Conservation (phyloP, 2,888 invertebrate species). For the Cephonodes hylas region DNA sequence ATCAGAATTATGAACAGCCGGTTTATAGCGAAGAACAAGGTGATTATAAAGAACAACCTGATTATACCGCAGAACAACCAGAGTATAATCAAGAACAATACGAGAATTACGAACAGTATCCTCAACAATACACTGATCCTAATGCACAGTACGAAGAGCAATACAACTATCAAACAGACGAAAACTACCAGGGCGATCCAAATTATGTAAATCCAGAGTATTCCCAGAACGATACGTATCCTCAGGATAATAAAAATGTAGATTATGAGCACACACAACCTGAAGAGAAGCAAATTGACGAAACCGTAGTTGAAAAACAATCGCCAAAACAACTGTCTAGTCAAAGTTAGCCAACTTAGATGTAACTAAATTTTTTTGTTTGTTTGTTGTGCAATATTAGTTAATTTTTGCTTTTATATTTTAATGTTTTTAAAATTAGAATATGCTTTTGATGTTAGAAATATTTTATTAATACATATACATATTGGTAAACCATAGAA, state of each 20-base stretch:
- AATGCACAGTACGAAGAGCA: slow-evolving; percentile 54
- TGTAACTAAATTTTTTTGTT: slow-evolving; percentile 35
- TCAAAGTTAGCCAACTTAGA: slow-evolving; percentile 62
- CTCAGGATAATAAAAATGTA: slow-evolving; percentile 17
- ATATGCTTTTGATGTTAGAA: slow-evolving; percentile 13
- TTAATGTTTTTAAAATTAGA: slow-evolving; percentile 5
- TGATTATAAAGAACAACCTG: slow-evolving; percentile 43
- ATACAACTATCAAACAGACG: slow-evolving; percentile 54
- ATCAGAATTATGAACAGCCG: slow-evolving; percentile 35
- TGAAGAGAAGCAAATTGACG: slow-evolving; percentile 22
- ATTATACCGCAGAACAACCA: slow-evolving; percentile 51
- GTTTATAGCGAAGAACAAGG: slow-evolving; percentile 50
- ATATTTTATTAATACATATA: not conserved
- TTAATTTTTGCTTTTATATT: slow-evolving; percentile 4
- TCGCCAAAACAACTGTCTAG: slow-evolving; percentile 48
- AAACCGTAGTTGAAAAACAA: slow-evolving; percentile 38
- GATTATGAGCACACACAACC: slow-evolving; percentile 27
- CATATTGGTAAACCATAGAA: not conserved
- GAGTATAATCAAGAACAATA: slow-evolving; percentile 54
- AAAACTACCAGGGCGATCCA: slow-evolving; percentile 50
- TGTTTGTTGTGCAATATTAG: slow-evolving; percentile 55
- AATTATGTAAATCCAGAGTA: slow-evolving; percentile 55
- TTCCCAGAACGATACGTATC: slow-evolving; percentile 34
- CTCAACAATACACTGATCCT: slow-evolving; percentile 52
- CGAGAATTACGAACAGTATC: slow-evolving; percentile 58